phyloP scores from a whole-genome alignment of 2,113 vertebrate species.

The Hemichromis elongatus region DNA sequence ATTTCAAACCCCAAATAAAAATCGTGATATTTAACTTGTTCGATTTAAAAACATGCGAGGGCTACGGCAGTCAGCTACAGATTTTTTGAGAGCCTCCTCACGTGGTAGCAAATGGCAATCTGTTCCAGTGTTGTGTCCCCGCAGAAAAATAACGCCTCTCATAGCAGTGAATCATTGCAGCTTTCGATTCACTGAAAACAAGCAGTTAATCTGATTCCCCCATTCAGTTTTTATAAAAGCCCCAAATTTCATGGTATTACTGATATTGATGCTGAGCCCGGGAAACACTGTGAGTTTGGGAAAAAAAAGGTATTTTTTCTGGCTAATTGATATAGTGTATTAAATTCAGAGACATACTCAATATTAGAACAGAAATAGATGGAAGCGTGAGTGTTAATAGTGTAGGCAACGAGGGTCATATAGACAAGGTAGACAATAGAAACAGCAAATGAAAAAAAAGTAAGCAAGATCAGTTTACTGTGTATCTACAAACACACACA shows the following conservation, averaged over 20 bases:
- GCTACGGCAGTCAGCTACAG: neutral
- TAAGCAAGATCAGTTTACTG: neutral
- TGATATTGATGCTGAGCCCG: neutral
- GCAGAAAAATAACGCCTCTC: slow-evolving; percentile 24
- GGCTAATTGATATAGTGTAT: neutral
- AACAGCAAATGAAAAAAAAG: neutral
- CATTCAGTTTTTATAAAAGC: neutral
- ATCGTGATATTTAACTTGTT: slow-evolving; percentile 47
- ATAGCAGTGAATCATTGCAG: slow-evolving; percentile 34
- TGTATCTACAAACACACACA: neutral
- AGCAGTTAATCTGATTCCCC: slow-evolving; percentile 24
- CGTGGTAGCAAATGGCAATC: slow-evolving; percentile 23
- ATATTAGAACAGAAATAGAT: neutral
- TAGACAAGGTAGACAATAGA: neutral
- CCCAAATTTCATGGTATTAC: neutral
- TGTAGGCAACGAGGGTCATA: too few relatives aligned
- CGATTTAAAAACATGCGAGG: slow-evolving; percentile 35
- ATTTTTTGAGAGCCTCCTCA: slow-evolving; percentile 32
- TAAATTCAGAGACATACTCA: neutral
- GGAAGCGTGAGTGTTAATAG: neutral
- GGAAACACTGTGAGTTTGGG: neutral
- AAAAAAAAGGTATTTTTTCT: neutral
- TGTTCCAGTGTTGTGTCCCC: slow-evolving; percentile 13
- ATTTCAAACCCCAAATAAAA: slow-evolving; percentile 36
- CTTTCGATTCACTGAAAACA: slow-evolving; percentile 20